Conservation (phyloP, 2,888 invertebrate genomes). For the Rapana venosa region DNA sequence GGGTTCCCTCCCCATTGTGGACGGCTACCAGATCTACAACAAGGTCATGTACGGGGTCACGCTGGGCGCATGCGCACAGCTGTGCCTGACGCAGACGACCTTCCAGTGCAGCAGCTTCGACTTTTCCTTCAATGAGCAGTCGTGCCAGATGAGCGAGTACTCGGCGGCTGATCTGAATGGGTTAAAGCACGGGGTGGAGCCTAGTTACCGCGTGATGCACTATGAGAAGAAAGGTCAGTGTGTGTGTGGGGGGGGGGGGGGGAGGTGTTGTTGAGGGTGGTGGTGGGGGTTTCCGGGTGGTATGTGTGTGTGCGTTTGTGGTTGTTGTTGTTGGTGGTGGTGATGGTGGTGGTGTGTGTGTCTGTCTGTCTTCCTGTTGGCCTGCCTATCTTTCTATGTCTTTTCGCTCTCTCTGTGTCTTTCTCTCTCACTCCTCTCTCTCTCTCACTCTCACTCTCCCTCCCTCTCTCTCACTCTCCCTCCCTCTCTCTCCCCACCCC, state of each 20-base stretch:
- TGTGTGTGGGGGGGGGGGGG: too few relatives aligned
- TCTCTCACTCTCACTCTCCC: background rate
- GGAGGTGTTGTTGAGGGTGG: too few relatives aligned
- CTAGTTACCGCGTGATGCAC: constrained; percentile 68
- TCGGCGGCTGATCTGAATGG: constrained; percentile 73
- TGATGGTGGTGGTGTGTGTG: too few relatives aligned
- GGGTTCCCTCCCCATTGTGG: constrained; percentile 68
- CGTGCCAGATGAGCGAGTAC: constrained; percentile 73
- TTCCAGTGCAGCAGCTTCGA: constrained; percentile 75
- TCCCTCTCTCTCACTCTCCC: background rate
- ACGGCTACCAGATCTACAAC: constrained; percentile 69
- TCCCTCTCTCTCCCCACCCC: too few relatives aligned
- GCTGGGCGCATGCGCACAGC: constrained; percentile 72
- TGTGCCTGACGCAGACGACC: constrained; percentile 70
- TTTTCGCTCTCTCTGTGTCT: background rate
- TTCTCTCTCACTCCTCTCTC: constrained; percentile 1
- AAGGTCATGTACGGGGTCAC: constrained; percentile 69
- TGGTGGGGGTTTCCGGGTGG: too few relatives aligned
- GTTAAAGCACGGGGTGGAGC: constrained; percentile 59
- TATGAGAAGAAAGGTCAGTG: constrained; percentile 73
- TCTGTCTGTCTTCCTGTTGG: background rate
- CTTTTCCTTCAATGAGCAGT: constrained; percentile 68
- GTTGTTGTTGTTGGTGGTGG: too few relatives aligned
- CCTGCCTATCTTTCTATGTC: background rate
- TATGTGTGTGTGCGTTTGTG: too few relatives aligned